Percentiles rank a stretch among this genome's conserved stretches.
Evolutionary conservation across 1,140 invertebrate species (phyloP).

Genomic region (Laodelphax striatellus): DNA sequence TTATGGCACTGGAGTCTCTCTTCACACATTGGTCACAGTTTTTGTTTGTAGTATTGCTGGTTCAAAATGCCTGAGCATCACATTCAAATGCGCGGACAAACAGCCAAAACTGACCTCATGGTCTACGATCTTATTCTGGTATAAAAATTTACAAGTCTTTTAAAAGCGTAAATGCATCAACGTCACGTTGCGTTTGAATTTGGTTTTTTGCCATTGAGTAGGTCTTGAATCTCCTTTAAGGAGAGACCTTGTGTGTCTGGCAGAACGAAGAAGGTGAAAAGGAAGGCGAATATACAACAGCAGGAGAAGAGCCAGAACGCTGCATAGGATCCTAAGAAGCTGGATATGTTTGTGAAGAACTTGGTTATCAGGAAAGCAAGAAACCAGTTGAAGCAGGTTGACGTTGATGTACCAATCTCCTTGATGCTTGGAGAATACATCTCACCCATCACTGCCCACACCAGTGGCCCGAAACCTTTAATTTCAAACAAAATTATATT

Average conservation of each 20-base stretch:
- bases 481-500: not conserved
- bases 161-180: too few species aligned
- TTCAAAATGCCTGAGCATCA: too few species aligned
- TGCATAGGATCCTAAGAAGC: slow-evolving; percentile 47
- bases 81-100: too few species aligned
- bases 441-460: slow-evolving; percentile 77
- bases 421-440: slow-evolving; percentile 67
- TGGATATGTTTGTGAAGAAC: slow-evolving; percentile 48
- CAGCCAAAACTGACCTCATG: too few species aligned
- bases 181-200: not conserved
- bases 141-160: too few species aligned
- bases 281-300: slow-evolving; percentile 52
- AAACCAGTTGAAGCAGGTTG: slow-evolving; percentile 65
- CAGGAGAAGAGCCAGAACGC: slow-evolving; percentile 71
- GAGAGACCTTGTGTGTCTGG: slow-evolving; percentile 75
- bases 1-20: too few species aligned
- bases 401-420: slow-evolving; percentile 58
- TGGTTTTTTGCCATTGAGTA: slow-evolving; percentile 38
- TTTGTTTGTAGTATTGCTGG: too few species aligned
- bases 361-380: slow-evolving; percentile 69
- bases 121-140: too few species aligned
- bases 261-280: slow-evolving; percentile 49
- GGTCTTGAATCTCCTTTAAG: slow-evolving; percentile 60
- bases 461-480: slow-evolving; percentile 64
- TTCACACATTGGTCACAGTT: too few species aligned